Conservation (phyloP, 2,888 invertebrate genomes). For the Cotesia congregata region DNA sequence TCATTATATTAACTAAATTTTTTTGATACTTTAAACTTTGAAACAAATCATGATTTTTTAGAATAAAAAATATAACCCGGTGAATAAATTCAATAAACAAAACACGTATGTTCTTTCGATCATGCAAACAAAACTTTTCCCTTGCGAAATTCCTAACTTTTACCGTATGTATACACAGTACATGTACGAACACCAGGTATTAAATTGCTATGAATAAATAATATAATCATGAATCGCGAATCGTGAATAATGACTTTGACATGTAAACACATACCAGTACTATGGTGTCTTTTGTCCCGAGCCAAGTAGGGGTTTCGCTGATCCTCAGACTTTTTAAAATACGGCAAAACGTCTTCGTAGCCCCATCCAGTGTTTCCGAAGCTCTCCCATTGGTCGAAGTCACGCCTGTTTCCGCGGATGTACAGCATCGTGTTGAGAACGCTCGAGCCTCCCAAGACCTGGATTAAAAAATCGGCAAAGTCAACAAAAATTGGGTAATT, state of each 20-base stretch:
- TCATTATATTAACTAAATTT: too few species aligned
- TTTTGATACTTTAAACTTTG: not conserved
- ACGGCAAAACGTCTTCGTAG: conserved; percentile 84
- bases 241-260: too few species aligned
- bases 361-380: conserved; percentile 92
- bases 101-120: conserved; percentile 11
- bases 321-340: conserved; percentile 90
- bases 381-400: conserved; percentile 90
- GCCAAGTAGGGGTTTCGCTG: conserved; percentile 91
- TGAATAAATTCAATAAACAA: conserved; percentile 20
- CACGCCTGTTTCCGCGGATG: conserved; percentile 87
- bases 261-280: conserved; percentile 74
- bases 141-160: conserved; percentile 17
- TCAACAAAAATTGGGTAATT: not conserved
- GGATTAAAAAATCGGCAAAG: not conserved
- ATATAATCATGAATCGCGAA: conserved; percentile 7
- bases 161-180: not conserved
- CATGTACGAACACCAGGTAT: not conserved
- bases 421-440: conserved; percentile 94
- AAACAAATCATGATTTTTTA: not conserved
- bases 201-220: not conserved
- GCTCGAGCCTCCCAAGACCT: conserved; percentile 87
- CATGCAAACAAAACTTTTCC: conserved; percentile 17
- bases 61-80: not conserved
- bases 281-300: conserved; percentile 79